Percentiles rank a stretch among this genome's conserved stretches.
phyloP scores from a whole-genome alignment of 2,113 vertebrate species.

The Poeciliopsis occidentalis region DNA sequence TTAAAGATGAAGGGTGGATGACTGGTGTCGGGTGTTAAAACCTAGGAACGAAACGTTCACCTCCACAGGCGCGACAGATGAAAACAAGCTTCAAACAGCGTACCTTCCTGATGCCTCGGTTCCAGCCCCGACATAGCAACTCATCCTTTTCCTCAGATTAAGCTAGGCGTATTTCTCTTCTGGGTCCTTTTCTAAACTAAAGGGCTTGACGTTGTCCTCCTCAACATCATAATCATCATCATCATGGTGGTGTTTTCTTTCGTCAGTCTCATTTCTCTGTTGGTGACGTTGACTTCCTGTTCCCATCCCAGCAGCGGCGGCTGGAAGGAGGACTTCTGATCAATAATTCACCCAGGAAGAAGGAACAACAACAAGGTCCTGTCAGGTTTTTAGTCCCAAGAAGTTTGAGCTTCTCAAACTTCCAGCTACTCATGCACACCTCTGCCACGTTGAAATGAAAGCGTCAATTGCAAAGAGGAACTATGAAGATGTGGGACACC shows the following conservation, averaged over 20 bases:
- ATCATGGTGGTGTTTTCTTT: conserved; percentile 52
- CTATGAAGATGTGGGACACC: no score
- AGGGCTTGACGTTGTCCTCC: conserved; percentile 58
- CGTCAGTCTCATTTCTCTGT: conserved; percentile 71
- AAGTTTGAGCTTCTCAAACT: no score
- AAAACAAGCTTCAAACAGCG: neutral
- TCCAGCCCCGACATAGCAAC: conserved; percentile 49
- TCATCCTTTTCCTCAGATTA: conserved; percentile 63
- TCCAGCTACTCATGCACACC: no score
- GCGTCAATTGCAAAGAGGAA: no score
- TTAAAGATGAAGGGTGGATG: conserved; percentile 7
- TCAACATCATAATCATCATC: conserved; percentile 24
- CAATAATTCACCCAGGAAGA: neutral
- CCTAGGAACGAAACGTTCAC: neutral
- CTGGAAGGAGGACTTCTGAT: neutral
- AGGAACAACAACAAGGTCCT: neutral
- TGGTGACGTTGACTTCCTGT: conserved; percentile 80
- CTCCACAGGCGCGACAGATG: fast-evolving
- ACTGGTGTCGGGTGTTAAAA: conserved; percentile 34
- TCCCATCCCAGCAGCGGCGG: conserved; percentile 20
- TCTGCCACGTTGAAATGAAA: no score
- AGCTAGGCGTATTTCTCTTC: neutral
- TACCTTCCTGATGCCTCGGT: conserved; percentile 73
- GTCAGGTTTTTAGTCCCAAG: no score
- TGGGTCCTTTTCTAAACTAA: conserved; percentile 19